Conservation (phyloP, 2,888 invertebrate species). For the Pyrocoelia pectoralis region DNA sequence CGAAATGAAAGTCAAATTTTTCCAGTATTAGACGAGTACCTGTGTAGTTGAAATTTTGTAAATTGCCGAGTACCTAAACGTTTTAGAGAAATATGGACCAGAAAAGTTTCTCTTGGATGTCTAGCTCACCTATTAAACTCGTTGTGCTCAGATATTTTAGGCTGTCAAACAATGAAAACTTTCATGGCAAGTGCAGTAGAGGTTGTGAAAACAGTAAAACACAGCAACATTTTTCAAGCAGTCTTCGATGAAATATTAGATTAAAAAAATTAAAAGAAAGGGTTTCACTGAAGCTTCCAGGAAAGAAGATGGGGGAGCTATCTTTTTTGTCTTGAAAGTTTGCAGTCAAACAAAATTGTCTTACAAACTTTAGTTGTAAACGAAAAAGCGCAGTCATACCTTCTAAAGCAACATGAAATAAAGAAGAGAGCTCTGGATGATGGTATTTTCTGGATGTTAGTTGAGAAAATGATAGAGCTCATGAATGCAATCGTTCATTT, state of each 20-base stretch:
- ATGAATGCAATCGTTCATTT: background rate
- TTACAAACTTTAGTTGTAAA: background rate
- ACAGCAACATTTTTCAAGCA: background rate
- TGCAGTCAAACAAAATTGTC: background rate
- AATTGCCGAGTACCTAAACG: background rate
- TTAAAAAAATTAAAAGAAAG: too few species aligned
- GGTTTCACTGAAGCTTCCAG: too few species aligned
- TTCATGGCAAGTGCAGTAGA: background rate
- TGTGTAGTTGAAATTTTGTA: too few species aligned
- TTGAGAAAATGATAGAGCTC: background rate
- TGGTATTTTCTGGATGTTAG: background rate
- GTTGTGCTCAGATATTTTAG: too few species aligned
- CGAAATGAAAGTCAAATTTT: too few species aligned
- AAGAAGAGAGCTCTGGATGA: background rate
- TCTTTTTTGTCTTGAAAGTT: background rate
- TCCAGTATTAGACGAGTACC: too few species aligned
- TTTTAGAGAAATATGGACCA: background rate
- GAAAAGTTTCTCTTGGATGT: background rate
- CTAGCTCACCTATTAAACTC: conserved; percentile 2
- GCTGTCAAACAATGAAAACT: background rate
- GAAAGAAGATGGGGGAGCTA: background rate
- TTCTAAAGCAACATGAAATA: background rate
- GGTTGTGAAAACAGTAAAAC: background rate
- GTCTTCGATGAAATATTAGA: background rate
- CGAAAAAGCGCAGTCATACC: background rate